phyloP scores from a whole-genome alignment of 2,797 vertebrate genomes.

The Fringilla coelebs region DNA sequence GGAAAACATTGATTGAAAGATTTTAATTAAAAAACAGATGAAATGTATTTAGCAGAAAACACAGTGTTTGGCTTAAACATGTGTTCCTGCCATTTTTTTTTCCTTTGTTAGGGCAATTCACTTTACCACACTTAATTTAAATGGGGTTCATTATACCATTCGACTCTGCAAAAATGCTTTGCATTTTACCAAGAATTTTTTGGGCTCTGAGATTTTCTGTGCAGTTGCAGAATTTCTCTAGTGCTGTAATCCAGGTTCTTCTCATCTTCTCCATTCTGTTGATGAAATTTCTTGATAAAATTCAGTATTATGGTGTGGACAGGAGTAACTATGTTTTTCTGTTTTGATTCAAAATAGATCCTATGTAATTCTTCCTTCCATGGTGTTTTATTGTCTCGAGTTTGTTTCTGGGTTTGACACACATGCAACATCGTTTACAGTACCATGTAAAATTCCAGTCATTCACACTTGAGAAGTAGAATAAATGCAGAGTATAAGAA shows the following conservation, averaged over 20 bases:
- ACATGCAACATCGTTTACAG: rapidly evolving
- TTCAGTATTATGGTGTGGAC: neutral
- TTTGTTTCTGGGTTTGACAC: neutral
- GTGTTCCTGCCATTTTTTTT: neutral
- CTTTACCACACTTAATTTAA: neutral
- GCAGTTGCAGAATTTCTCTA: neutral
- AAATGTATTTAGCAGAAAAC: neutral
- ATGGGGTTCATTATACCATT: neutral
- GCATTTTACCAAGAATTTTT: neutral
- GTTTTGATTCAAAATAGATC: neutral
- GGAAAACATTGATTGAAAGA: neutral
- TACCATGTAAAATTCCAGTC: neutral
- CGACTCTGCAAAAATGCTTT: neutral
- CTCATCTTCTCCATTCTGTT: neutral
- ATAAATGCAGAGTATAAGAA: neutral
- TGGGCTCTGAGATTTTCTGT: neutral
- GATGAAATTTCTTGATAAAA: neutral
- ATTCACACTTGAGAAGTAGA: neutral
- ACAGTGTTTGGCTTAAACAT: neutral
- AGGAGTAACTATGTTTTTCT: neutral
- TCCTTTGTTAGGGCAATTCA: neutral
- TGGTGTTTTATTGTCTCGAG: neutral
- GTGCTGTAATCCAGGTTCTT: neutral
- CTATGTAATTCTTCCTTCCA: neutral
- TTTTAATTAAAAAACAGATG: neutral